Evolutionary conservation across 2,888 invertebrate species (phyloP), one percentile per base, ranked within the genome.

Genomic region (Coenonympha glycerion): DNA sequence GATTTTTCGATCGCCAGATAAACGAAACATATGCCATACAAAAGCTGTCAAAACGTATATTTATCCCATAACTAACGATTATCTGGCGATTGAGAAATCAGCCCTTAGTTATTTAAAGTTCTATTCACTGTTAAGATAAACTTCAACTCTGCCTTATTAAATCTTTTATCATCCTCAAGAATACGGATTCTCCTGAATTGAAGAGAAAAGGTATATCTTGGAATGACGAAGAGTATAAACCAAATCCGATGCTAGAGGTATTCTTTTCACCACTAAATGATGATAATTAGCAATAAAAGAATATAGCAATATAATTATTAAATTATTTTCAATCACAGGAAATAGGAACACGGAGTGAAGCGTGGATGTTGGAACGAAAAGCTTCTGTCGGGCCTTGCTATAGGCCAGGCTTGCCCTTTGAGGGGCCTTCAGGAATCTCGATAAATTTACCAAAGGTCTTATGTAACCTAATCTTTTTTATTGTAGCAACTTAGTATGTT

Each of bases 381-480:
- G 66, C 73, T 1, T 81, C 81, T 0, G 65, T 83, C 1, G 79
- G 81, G 0, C 83, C 83, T 2, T 77, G 73, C 49, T 68, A 66
- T 37, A 69, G 62, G 44, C 62, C 71, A 1, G 61, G 66, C 1
- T 58, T 66, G 21, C 67, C 69, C 0, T 63, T 62, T 6, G 68
- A 69, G 21, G 67, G 66, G 5, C 76, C 76, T 0, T 80, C 82
- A 0, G 84, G 83, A 6, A 76, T 84, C 13, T 59, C 66, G 0
- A 65, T 83, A 26, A 70, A 64, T 47, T 60, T 84, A 36, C 76
- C 79, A 6, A 73, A 70, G 71, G 84, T 76, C 19, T 6, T n/a
- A n/a, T n/a, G n/a, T n/a, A n/a, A n/a, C n/a, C n/a, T n/a, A n/a
- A n/a, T n/a, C n/a, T n/a, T n/a, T n/a, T n/a, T n/a, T n/a, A n/a